Evolutionary conservation across 2,797 vertebrate genomes (phyloP).

Genomic region (Sebastes dallii): DNA sequence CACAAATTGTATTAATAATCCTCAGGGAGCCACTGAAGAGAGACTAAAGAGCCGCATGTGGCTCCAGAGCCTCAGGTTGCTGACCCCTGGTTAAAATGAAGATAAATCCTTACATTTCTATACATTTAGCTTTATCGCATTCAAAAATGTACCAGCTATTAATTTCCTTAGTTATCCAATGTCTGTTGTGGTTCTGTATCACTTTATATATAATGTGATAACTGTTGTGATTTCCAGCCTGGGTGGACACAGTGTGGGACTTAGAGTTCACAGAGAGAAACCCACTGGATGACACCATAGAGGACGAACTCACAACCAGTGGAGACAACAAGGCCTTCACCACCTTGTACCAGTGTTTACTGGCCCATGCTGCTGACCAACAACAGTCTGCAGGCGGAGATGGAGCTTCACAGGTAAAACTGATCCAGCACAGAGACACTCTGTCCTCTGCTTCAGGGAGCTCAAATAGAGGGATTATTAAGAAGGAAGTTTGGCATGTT

Average conservation of each 20-base stretch:
- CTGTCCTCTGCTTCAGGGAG: neutral
- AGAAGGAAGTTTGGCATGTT: neutral
- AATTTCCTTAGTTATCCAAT: neutral
- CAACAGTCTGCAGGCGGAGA: slow-evolving; percentile 55
- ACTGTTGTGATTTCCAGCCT: slow-evolving; percentile 75
- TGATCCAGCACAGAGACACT: neutral
- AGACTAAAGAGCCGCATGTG: too few relatives aligned
- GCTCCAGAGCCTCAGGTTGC: too few relatives aligned
- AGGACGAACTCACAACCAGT: slow-evolving; percentile 72
- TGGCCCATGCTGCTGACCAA: slow-evolving; percentile 61
- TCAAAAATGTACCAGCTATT: neutral
- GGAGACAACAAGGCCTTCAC: slow-evolving; percentile 75
- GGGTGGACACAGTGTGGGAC: slow-evolving; percentile 90
- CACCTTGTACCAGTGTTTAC: slow-evolving; percentile 77
- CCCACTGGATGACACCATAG: slow-evolving; percentile 79
- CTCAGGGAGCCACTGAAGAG: rapidly evolving
- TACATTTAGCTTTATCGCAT: neutral
- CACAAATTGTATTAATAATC: rapidly evolving
- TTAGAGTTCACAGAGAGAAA: slow-evolving; percentile 88
- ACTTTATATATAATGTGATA: neutral
- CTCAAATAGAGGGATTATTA: neutral
- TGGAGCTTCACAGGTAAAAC: slow-evolving; percentile 50
- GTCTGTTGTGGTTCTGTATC: neutral
- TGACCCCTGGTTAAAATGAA: neutral
- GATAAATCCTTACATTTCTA: neutral